phyloP scores from a whole-genome alignment of 92 coral and sea anemone species.

The Phenganax stokvisi region DNA sequence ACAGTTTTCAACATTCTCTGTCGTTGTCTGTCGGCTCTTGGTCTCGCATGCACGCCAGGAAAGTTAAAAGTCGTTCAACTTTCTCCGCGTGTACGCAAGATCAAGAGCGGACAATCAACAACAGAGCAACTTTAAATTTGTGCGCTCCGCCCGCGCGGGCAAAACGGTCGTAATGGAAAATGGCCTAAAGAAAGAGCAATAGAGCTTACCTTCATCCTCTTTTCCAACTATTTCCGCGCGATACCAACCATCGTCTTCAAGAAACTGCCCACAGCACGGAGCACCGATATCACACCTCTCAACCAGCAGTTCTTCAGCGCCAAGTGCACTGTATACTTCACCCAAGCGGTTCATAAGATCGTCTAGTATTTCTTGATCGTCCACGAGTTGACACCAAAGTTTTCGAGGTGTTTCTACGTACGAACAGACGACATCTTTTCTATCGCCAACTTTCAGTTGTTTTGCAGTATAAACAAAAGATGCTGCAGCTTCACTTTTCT shows the following conservation, averaged over 20 bases:
- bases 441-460: conserved; percentile 32
- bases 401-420: conserved; percentile 54
- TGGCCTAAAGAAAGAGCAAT: neutral
- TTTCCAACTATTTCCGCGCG: conserved; percentile 58
- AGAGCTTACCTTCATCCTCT: conserved; percentile 41
- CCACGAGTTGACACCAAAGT: conserved; percentile 57
- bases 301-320: conserved; percentile 50
- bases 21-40: no score
- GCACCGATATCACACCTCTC: conserved; percentile 43
- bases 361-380: conserved; percentile 41
- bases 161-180: no score
- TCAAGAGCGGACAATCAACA: no score
- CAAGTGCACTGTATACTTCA: conserved; percentile 47
- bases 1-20: no score
- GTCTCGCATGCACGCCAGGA: no score
- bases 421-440: conserved; percentile 33
- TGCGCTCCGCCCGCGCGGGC: no score
- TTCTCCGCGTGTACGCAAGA: no score
- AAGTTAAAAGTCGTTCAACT: no score
- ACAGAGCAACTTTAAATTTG: no score
- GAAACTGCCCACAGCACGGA: conserved; percentile 67
- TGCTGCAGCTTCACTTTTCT: neutral
- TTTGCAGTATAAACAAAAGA: neutral
- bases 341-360: conserved; percentile 46
- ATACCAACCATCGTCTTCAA: conserved; percentile 69